Evolutionary conservation across 2,888 invertebrate species (phyloP).

Genomic region (Drosophila acutilabella): DNA sequence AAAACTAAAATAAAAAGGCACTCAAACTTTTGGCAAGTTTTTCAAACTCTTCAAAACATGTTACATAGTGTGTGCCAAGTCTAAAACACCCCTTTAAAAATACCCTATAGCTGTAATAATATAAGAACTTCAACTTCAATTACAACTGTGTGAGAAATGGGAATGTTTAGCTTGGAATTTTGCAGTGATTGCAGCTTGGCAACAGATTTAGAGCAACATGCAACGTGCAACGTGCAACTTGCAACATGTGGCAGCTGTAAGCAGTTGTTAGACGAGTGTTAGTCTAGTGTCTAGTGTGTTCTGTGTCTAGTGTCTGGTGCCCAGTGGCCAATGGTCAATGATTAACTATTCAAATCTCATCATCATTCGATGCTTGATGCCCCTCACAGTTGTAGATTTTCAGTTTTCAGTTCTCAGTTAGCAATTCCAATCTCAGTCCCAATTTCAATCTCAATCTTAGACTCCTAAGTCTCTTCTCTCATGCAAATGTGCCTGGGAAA

Average conservation of each 20-base stretch:
- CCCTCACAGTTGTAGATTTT: conserved; percentile 24
- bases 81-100: background rate
- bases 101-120: background rate
- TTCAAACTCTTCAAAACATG: background rate
- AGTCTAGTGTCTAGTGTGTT: background rate
- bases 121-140: conserved; percentile 16
- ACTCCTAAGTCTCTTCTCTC: conserved; percentile 37
- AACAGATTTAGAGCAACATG: conserved; percentile 19
- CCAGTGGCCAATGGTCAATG: conserved; percentile 51
- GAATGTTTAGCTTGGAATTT: conserved; percentile 41
- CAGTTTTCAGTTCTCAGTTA: background rate
- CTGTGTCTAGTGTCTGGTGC: background rate
- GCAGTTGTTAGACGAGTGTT: conserved; percentile 9
- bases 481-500: conserved; percentile 72
- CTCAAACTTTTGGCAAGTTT: too few species aligned
- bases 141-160: conserved; percentile 35
- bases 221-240: background rate
- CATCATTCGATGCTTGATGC: conserved; percentile 39
- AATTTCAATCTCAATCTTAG: background rate
- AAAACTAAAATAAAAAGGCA: too few species aligned
- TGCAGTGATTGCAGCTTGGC: conserved; percentile 6
- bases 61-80: background rate
- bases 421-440: conserved; percentile 5
- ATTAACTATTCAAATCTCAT: conserved; percentile 45
- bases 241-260: conserved; percentile 23